Evolutionary conservation across 30 jellyfish, hydroid and myxozoan genomes (phyloP).

Genomic region (Calvadosia cruxmelitensis): DNA sequence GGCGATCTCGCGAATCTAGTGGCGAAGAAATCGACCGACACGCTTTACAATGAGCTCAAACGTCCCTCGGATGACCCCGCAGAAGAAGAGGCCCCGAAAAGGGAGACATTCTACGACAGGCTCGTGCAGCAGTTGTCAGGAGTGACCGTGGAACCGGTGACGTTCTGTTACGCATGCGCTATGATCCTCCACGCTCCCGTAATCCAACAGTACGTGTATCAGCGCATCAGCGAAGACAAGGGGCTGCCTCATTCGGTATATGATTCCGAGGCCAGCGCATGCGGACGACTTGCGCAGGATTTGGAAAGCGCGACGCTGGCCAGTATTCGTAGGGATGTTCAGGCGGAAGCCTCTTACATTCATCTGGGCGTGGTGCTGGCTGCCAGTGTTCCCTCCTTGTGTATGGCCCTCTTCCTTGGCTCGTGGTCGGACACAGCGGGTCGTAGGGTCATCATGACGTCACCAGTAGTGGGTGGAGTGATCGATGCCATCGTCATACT

Average conservation of each 20-base stretch:
- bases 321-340: conserved; percentile 49
- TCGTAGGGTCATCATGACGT: conserved; percentile 53
- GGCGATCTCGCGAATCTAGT: neutral
- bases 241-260: conserved; percentile 51
- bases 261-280: conserved; percentile 61
- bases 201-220: conserved; percentile 86
- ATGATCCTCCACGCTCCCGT: conserved; percentile 93
- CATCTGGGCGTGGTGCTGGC: conserved; percentile 80
- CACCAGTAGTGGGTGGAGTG: conserved; percentile 86
- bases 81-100: too few species aligned
- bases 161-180: conserved; percentile 98
- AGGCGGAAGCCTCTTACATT: conserved; percentile 74
- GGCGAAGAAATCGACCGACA: too few species aligned
- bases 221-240: conserved; percentile 37
- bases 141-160: conserved; percentile 89
- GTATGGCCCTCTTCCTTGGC: conserved; percentile 88
- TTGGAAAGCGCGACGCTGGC: conserved; percentile 12
- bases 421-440: conserved; percentile 98
- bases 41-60: too few species aligned
- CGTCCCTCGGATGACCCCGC: too few species aligned
- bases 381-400: conserved; percentile 79
- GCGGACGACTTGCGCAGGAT: conserved; percentile 30
- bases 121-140: neutral
- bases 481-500: conserved; percentile 57
- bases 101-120: too few species aligned